Evolutionary conservation across 2,888 invertebrate genomes (phyloP).

Genomic region (Belgica antarctica): DNA sequence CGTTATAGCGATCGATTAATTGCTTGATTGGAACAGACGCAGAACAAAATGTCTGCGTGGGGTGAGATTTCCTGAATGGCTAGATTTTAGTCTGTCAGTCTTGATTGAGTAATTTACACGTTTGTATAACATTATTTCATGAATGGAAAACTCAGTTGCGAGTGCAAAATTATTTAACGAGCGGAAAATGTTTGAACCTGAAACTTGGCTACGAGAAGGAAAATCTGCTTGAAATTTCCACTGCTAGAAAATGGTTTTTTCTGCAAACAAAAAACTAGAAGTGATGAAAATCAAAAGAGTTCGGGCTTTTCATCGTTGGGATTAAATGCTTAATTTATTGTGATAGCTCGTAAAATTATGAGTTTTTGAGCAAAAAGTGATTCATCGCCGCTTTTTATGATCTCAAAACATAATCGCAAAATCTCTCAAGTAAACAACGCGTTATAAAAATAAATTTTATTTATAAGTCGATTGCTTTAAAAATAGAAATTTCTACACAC

Average conservation of each 20-base stretch:
- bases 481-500: conserved; percentile 23
- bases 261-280: background rate
- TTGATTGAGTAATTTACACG: too few species aligned
- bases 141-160: too few species aligned
- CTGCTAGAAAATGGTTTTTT: background rate
- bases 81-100: too few species aligned
- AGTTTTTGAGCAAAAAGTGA: background rate
- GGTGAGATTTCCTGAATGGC: too few species aligned
- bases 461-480: conserved; percentile 27
- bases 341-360: background rate
- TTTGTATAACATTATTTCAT: too few species aligned
- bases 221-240: conserved; percentile 18
- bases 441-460: conserved; percentile 6
- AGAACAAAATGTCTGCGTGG: too few species aligned
- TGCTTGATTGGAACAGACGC: too few species aligned
- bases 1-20: too few species aligned
- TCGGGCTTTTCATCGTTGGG: background rate
- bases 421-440: background rate
- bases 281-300: background rate
- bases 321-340: background rate
- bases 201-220: background rate
- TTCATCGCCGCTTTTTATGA: background rate
- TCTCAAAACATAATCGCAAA: background rate
- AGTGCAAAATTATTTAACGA: too few species aligned
- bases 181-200: background rate